Evolutionary conservation across 2,797 vertebrate genomes (phyloP), one percentile per base, ranked within the genome.

Genomic region (Loriculus beryllinus): DNA sequence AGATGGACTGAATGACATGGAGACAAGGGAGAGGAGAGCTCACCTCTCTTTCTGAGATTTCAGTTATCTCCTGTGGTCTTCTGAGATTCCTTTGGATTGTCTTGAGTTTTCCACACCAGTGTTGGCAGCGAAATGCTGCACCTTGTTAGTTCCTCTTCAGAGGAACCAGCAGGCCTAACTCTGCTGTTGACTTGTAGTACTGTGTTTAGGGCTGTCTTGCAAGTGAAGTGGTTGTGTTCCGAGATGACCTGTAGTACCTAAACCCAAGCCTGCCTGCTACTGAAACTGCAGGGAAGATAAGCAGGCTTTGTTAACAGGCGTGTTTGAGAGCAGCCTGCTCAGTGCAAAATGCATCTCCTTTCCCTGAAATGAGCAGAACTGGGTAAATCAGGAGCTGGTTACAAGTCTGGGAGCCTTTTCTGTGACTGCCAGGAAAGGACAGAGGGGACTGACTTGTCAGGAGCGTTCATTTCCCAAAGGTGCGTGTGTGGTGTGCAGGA

Each of bases 251-350:
- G 7, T 23, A 22, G 68, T 62, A 68, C 47, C 71, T 48, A 81
- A 75, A 82, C 70, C 56, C 70, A 86, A 82, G 56, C 51, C 60
- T 79, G 43, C 68, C 82, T 79, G 43, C 68, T 82, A 57, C 79
- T 91, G 82, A 51, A 75, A 75, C 63, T 86, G 84, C 63, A 56
- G 59, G 63, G 57, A 80, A 92, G 82, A 80, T 52, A 82, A 93
- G 60, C 26, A 82, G 65, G 33, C 47, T 93, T 90, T 86, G 74
- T 67, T 71, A 57, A 42, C 10, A 49, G 84, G 37, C 1, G 0
- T 65, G 48, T 77, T 89, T 91, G 33, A 51, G 75, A 85, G 86
- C 70, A 93, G 80, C 47, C 63, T 86, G 42, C 47, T 28, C 52
- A 70, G 63, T 60, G 51, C 70, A 75, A 33, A 84, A 78, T 37